phyloP scores from a whole-genome alignment of 2,888 invertebrate species.

The Phyllotreta striolata region DNA sequence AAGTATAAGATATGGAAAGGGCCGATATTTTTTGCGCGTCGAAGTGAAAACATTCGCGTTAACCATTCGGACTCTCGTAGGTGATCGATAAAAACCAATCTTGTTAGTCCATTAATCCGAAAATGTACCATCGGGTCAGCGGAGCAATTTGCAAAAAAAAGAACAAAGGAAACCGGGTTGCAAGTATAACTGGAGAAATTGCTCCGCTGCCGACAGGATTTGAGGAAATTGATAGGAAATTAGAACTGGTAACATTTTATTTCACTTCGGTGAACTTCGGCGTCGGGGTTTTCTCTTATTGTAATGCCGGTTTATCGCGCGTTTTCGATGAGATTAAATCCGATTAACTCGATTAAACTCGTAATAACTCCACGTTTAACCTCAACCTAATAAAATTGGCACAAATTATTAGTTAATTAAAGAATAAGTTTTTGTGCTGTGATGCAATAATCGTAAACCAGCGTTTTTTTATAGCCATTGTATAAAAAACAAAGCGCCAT shows the following conservation, averaged over 20 bases:
- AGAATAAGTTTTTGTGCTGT: background rate
- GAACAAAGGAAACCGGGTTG: constrained; percentile 22
- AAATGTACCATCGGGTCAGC: constrained; percentile 31
- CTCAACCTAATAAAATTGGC: too few relatives aligned
- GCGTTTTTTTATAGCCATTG: constrained; percentile 9
- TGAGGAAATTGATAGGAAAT: constrained; percentile 7
- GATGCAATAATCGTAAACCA: constrained; percentile 3
- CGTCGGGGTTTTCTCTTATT: too few relatives aligned
- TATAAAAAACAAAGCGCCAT: constrained; percentile 9
- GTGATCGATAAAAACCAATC: constrained; percentile 33
- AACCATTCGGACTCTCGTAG: constrained; percentile 22
- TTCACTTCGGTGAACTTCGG: too few relatives aligned
- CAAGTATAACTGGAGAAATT: constrained; percentile 15
- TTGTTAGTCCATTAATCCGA: constrained; percentile 31
- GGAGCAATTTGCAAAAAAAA: constrained; percentile 26
- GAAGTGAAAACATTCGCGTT: constrained; percentile 10
- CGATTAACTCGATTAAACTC: too few relatives aligned
- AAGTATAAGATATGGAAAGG: background rate
- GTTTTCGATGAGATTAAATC: too few relatives aligned
- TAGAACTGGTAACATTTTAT: background rate
- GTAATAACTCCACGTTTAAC: too few relatives aligned
- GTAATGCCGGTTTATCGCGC: too few relatives aligned
- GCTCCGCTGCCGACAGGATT: background rate
- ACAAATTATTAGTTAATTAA: too few relatives aligned
- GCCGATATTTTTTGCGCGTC: constrained; percentile 23